Conservation (phyloP, 2,888 invertebrate species). For the Mantis religiosa region DNA sequence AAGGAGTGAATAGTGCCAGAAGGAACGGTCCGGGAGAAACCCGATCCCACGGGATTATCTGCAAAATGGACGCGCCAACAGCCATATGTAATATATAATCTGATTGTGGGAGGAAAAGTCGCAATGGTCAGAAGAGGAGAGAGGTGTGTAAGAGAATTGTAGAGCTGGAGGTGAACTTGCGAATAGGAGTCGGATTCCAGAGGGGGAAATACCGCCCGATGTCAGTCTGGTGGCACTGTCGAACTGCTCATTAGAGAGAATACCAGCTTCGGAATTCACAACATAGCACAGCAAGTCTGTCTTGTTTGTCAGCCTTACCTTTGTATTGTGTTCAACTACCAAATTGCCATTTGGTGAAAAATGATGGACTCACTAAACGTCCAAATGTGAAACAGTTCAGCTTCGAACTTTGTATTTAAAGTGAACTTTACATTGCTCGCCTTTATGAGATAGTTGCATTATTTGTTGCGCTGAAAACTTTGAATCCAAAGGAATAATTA, state of each 20-base stretch:
- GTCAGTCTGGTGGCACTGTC: neutral
- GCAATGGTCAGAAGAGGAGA: neutral
- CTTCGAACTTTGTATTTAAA: neutral
- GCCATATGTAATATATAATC: constrained; percentile 13
- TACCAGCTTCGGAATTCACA: neutral
- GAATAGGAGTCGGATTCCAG: neutral
- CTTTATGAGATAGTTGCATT: no score
- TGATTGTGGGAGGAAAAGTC: constrained; percentile 6
- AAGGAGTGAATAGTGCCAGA: neutral
- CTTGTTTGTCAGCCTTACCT: neutral
- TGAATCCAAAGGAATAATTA: no score
- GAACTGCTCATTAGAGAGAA: neutral
- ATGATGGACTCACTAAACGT: neutral
- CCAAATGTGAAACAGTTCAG: neutral
- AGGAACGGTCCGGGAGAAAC: neutral
- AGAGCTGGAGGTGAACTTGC: neutral
- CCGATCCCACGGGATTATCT: neutral
- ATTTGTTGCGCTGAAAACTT: no score
- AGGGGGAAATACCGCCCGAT: neutral
- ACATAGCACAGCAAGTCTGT: neutral
- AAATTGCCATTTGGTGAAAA: no score
- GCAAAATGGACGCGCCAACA: constrained; percentile 14
- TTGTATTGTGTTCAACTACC: neutral
- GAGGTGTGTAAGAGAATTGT: neutral
- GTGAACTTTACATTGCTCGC: no score